Evolutionary conservation across 2,797 vertebrate genomes (phyloP).

Genomic region (Perodicticus potto): DNA sequence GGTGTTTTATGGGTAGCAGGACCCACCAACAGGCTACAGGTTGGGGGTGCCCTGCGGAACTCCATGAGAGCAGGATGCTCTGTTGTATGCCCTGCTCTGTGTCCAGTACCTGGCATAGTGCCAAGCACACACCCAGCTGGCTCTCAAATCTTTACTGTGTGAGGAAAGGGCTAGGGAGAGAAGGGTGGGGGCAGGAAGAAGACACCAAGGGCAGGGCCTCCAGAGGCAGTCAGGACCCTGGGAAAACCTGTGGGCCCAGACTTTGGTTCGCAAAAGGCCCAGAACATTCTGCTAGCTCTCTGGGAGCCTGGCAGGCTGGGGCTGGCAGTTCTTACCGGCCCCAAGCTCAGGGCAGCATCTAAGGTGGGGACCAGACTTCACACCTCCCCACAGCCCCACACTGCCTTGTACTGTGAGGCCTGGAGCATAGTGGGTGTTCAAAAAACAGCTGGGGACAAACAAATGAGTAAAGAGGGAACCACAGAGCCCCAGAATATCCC

Average conservation of each 20-base stretch:
- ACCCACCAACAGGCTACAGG: background rate
- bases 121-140: background rate
- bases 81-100: background rate
- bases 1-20: background rate
- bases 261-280: background rate
- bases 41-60: background rate
- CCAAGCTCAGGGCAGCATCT: background rate
- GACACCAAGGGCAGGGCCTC: background rate
- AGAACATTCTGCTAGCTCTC: rapidly evolving
- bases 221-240: background rate
- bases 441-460: rapidly evolving
- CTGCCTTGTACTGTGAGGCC: background rate
- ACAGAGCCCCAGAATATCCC: background rate
- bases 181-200: background rate
- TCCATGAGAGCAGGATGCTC: background rate
- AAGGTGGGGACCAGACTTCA: background rate
- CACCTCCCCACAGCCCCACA: too few species aligned
- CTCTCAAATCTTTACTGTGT: background rate
- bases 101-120: background rate
- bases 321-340: background rate
- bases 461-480: too few species aligned
- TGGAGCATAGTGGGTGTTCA: too few species aligned
- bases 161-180: background rate
- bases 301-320: background rate
- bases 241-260: background rate